Evolutionary conservation across 2,113 vertebrate species (phyloP).

Genomic region (Pontoporia blainvillei): DNA sequence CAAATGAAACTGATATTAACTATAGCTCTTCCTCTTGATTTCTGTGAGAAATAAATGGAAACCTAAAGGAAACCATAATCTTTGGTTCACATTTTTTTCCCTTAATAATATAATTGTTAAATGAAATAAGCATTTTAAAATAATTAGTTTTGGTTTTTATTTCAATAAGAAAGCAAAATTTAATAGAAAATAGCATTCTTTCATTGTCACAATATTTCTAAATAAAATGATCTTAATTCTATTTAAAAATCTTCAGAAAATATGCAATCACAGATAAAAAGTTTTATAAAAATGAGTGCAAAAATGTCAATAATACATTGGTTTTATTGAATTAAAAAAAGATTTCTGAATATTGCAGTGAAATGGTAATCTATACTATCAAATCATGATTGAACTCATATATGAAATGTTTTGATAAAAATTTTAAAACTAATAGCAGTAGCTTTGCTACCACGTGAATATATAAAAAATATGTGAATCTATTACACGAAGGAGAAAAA

Average conservation of each 20-base stretch:
- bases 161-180: slow-evolving; percentile 8
- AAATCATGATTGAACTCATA: neutral
- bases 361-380: neutral
- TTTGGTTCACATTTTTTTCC: neutral
- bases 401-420: slow-evolving; percentile 11
- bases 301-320: neutral
- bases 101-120: neutral
- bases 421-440: neutral
- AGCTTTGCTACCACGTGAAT: neutral
- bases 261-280: neutral
- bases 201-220: neutral
- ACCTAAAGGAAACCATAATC: neutral
- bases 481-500: slow-evolving; percentile 13
- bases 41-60: neutral
- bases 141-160: neutral
- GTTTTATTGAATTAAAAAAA: slow-evolving; percentile 28
- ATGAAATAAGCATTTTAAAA: neutral
- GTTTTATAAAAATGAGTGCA: neutral
- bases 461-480: neutral
- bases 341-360: neutral
- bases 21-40: neutral
- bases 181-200: slow-evolving; percentile 32
- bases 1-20: neutral
- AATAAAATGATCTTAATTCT: slow-evolving; percentile 15
- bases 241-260: slow-evolving; percentile 32